Percentiles rank a stretch among this genome's conserved stretches.
These are phyloP conservation scores for Ardeotis arabs DNA, from an alignment of 2,113 vertebrate genomes.

Conservation along the genomic window DNA sequence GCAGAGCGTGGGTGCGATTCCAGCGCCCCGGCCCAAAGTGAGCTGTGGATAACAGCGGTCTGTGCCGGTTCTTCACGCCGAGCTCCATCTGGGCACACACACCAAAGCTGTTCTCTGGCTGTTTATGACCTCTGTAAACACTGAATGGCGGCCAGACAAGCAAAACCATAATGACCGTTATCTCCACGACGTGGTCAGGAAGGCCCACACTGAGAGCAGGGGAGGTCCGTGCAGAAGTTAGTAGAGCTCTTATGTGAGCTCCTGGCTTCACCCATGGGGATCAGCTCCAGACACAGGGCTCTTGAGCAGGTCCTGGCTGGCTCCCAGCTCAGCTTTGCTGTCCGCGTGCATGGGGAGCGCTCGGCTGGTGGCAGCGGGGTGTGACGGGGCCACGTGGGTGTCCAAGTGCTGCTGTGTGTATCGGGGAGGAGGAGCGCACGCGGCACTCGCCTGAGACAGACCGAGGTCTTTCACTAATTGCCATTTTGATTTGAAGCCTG, in stretches of 20 bases:
- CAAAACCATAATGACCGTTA: not conserved
- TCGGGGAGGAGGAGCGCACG: not conserved
- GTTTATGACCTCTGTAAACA: not conserved
- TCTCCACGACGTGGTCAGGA: not conserved
- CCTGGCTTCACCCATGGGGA: not conserved
- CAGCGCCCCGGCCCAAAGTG: not conserved
- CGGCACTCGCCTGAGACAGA: not conserved
- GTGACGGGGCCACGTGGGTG: not conserved
- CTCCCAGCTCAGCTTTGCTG: not conserved
- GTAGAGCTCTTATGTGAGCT: not conserved
- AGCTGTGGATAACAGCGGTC: not conserved
- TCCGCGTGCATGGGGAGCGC: accelerated
- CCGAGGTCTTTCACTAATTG: not conserved
- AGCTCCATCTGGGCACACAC: not conserved
- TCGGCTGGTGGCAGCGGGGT: not conserved
- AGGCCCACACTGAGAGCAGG: not conserved
- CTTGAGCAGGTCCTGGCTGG: not conserved
- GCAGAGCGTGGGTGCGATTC: not conserved
- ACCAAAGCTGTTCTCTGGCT: not conserved
- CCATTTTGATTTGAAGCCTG: not conserved
- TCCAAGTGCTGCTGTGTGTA: not conserved
- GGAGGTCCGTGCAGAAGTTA: not conserved
- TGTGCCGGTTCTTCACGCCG: not conserved
- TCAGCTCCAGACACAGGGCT: not conserved
- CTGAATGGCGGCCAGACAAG: not conserved